A percentile compares a stretch with the other conserved stretches of the same genome.
phyloP scores from a whole-genome alignment of 2,113 vertebrate species.

The Andinoacara biseriatus region DNA sequence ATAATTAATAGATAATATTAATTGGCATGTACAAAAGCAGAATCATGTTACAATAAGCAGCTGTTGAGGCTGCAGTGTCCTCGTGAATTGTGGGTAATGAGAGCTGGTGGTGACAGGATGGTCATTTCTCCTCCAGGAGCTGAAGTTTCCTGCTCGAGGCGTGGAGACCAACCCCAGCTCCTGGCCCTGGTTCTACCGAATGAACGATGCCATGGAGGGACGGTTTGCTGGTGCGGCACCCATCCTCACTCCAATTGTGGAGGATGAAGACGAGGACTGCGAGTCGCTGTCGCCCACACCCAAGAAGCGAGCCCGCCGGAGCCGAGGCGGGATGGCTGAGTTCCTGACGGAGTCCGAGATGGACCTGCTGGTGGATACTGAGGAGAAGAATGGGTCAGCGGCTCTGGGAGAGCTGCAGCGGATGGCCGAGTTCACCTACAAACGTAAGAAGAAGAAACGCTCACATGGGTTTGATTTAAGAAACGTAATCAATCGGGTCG shows the following conservation, averaged over 20 bases:
- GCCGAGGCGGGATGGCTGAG: conserved; percentile 67
- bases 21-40: not conserved
- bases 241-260: conserved; percentile 67
- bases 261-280: conserved; percentile 73
- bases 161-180: conserved; percentile 72
- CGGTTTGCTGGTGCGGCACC: conserved; percentile 66
- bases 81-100: not conserved
- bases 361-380: conserved; percentile 70
- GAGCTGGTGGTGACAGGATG: not conserved
- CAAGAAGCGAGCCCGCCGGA: conserved; percentile 58
- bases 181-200: conserved; percentile 82
- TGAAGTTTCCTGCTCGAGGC: conserved; percentile 71
- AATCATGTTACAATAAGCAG: not conserved
- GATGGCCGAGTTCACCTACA: conserved; percentile 67
- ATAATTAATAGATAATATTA: not conserved
- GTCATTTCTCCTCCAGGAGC: conserved; percentile 58
- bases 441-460: conserved; percentile 49
- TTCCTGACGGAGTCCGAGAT: conserved; percentile 77
- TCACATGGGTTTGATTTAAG: too few relatives aligned
- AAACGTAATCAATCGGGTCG: not conserved
- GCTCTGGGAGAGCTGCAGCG: conserved; percentile 62
- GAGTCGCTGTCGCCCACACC: conserved; percentile 59
- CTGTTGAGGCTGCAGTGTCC: not conserved
- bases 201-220: conserved; percentile 81
- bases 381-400: conserved; percentile 62